A percentile compares a stretch with the other conserved stretches of the same genome.
phyloP scores from a whole-genome alignment of 2,888 invertebrate genomes.

The Acleris laterana region DNA sequence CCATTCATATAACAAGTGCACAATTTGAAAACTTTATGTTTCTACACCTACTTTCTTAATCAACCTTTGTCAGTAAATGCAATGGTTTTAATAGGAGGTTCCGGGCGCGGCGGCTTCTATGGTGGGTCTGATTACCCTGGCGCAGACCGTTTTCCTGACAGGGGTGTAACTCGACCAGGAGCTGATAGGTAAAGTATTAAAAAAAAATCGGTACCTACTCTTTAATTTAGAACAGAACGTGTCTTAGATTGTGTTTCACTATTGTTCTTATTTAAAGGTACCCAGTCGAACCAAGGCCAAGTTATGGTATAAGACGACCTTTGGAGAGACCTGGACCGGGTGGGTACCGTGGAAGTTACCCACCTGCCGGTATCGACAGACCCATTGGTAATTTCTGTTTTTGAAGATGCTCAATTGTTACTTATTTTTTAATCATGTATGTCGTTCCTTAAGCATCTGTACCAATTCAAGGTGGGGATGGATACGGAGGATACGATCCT shows the following conservation, averaged over 20 bases:
- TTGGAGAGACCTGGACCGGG: conserved; percentile 63
- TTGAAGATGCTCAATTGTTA: neutral
- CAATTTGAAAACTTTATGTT: neutral
- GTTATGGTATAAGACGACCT: conserved; percentile 66
- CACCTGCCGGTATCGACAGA: conserved; percentile 70
- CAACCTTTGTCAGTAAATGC: conserved; percentile 1
- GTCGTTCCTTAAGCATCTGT: too few relatives aligned
- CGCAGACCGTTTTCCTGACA: conserved; percentile 75
- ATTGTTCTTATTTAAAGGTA: conserved; percentile 53
- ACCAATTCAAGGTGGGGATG: conserved; percentile 45
- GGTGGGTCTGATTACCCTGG: conserved; percentile 65
- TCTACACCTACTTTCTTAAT: neutral
- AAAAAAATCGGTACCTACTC: neutral
- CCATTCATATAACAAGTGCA: conserved; percentile 16
- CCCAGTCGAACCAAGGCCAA: conserved; percentile 74
- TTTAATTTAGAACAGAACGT: neutral
- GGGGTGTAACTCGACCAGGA: conserved; percentile 74
- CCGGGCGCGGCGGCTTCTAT: conserved; percentile 74
- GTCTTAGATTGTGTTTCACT: neutral
- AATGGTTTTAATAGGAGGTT: conserved; percentile 56
- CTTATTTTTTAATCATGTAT: too few relatives aligned
- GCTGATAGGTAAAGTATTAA: conserved; percentile 65
- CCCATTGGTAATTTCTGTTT: conserved; percentile 60
- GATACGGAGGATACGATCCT: conserved; percentile 70
- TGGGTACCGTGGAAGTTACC: conserved; percentile 82